A percentile compares a stretch with the other conserved stretches of the same genome.
phyloP scores from a whole-genome alignment of 1,140 invertebrate genomes.

The Armadillidium nasatum region DNA sequence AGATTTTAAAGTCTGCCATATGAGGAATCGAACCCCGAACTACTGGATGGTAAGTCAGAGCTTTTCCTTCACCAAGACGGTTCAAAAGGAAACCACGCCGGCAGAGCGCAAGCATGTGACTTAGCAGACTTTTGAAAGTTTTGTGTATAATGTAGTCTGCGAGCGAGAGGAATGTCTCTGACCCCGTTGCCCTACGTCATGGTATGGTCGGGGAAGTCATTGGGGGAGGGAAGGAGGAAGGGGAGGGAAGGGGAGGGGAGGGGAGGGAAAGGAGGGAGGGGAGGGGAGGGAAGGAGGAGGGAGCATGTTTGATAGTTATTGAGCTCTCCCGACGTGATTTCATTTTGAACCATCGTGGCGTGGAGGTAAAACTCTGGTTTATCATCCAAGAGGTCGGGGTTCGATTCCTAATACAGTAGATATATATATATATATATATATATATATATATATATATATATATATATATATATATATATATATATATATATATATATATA shows the following conservation, averaged over 20 bases:
- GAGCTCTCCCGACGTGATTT: background rate
- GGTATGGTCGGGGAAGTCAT: too few species aligned
- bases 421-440: background rate
- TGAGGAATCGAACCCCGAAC: too few species aligned
- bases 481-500: background rate
- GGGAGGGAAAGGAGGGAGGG: background rate
- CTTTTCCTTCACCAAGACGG: background rate
- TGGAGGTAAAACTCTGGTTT: too few species aligned
- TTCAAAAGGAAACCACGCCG: background rate
- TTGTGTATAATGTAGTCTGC: too few species aligned
- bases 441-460: background rate
- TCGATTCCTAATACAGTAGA: background rate
- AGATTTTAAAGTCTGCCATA: too few species aligned
- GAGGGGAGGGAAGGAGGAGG: too few species aligned
- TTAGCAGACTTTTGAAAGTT: too few species aligned
- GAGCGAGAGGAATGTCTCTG: too few species aligned
- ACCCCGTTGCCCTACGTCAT: too few species aligned
- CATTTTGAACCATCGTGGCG: too few species aligned
- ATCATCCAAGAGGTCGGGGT: background rate
- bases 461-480: background rate
- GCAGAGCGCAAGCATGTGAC: background rate
- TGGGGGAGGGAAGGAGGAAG: background rate
- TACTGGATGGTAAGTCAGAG: background rate
- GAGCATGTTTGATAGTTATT: background rate
- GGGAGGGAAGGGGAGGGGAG: background rate